Percentiles rank a stretch among this genome's conserved stretches.
These are phyloP conservation scores for Drosophila lowei DNA, from an alignment of 1,140 invertebrate genomes.

Conservation along the genomic window DNA sequence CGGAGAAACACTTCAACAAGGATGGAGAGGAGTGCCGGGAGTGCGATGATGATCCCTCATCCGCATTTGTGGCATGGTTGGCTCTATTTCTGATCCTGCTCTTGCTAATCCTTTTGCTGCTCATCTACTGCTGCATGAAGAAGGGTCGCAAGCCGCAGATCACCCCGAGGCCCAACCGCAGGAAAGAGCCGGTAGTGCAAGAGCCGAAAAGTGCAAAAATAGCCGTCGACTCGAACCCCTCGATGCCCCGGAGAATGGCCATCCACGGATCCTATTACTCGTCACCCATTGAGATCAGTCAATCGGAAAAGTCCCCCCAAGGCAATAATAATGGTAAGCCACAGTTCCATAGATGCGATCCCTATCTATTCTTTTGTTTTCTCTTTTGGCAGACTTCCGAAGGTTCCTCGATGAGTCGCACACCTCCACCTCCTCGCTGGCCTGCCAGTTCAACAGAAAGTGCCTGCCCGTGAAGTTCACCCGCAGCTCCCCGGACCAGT, in stretches of 20 bases:
- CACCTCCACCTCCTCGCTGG: constrained; percentile 56
- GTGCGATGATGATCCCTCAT: constrained; percentile 39
- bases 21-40: constrained; percentile 40
- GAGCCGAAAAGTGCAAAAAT: neutral
- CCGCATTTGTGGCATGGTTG: constrained; percentile 37
- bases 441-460: constrained; percentile 51
- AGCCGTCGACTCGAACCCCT: neutral
- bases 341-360: too few species aligned
- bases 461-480: constrained; percentile 35
- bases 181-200: neutral
- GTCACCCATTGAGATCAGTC: too few species aligned
- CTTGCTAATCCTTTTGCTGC: constrained; percentile 42
- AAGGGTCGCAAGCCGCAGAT: constrained; percentile 3
- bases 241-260: neutral
- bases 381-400: neutral
- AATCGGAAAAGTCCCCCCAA: too few species aligned
- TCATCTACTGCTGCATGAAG: constrained; percentile 53
- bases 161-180: neutral
- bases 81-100: constrained; percentile 41
- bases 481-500: constrained; percentile 3
- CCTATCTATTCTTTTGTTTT: too few species aligned
- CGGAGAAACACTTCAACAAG: neutral
- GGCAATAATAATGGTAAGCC: too few species aligned
- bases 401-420: constrained; percentile 8
- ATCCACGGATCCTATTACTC: neutral